Percentiles rank a stretch among this genome's conserved stretches.
Conservation (phyloP, 2,113 vertebrate species). For the Cichladusa arquata region DNA sequence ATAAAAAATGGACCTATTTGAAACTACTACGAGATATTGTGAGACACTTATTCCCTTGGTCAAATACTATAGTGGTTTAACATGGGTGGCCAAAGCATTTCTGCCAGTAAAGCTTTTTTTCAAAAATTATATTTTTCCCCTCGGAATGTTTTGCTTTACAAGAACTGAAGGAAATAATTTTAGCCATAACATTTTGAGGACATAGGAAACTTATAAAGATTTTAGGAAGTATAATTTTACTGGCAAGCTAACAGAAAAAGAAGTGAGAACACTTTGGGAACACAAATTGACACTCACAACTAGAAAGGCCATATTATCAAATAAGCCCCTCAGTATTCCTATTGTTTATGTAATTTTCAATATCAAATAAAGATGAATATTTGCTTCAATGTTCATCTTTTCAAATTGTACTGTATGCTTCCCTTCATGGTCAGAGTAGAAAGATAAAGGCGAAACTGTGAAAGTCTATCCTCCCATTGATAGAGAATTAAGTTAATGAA, state of each 20-base stretch:
- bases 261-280: neutral
- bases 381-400: neutral
- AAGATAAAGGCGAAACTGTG: neutral
- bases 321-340: neutral
- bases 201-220: neutral
- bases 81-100: neutral
- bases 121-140: neutral
- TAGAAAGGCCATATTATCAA: neutral
- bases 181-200: neutral
- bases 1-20: neutral
- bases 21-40: neutral
- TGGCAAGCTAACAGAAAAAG: neutral
- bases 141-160: neutral
- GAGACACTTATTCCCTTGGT: neutral
- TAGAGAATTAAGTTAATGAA: neutral
- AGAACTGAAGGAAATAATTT: neutral
- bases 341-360: neutral
- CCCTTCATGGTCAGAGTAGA: neutral
- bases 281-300: fast-evolving
- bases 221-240: neutral
- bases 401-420: neutral
- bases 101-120: neutral
- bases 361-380: neutral
- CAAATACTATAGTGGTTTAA: neutral
- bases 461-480: neutral